Evolutionary conservation across 2,888 invertebrate species (phyloP), one percentile per base, ranked within the genome.

Genomic region (Carterocephalus palaemon): DNA sequence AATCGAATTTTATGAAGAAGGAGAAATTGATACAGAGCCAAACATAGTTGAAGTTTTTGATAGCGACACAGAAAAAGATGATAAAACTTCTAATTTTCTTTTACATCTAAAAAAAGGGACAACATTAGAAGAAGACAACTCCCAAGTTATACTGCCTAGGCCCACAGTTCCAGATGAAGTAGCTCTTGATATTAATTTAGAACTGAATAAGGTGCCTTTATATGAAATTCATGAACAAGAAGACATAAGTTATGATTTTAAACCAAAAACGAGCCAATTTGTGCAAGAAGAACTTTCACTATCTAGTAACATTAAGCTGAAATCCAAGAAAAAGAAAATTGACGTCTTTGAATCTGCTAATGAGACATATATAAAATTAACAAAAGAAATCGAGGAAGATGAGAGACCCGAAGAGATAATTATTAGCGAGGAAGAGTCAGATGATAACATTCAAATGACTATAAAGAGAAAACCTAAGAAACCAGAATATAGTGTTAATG

Each of bases 211-310:
- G 54, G 93, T 91, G 75, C 89, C 91, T 54, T 89, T 91, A 47
- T 89, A 90, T 56, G 88, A 88, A 37, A 87, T 92, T 28, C 91
- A 90, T 65, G 89, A 91, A 52, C 91, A 92, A 89, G 92, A 92
- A 89, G 87, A 83, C 70, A 77, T 88, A 17, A 70, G 60, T 48
- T 87, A 77, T 60, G 84, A 87, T 46, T 59, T 88, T 0, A 87
- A 80, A 59, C 67, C 78, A 8, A 69, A 70, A 55, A 59, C 59
- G 15, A 79, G 82, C 19, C 75, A 76, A 41, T 92, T 90, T 59
- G 90, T 90, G 33, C 90, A 91, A 68, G 92, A 93, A 83, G 92
- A 93, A 64, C 83, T 93, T 49, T 91, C 91, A 6, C 88, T 92
- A 78, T 91, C 91, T 0, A 92, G 92, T 52, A 92, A 91, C 74